Evolutionary conservation across 2,113 vertebrate species (phyloP).

Genomic region (Solea senegalensis): DNA sequence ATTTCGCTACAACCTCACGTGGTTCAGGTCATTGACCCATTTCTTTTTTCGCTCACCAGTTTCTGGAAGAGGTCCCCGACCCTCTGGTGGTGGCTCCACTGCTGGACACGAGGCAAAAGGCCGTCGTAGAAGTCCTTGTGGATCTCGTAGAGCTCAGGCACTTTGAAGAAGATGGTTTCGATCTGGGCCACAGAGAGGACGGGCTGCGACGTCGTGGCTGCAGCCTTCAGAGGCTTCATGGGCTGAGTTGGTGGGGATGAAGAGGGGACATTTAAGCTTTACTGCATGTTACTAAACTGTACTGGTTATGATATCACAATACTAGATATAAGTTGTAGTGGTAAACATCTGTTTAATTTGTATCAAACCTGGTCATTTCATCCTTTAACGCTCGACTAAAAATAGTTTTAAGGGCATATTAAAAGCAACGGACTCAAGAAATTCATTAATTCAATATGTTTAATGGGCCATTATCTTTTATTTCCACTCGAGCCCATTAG

Average conservation of each 20-base stretch:
- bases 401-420: neutral
- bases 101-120: slow-evolving; percentile 92
- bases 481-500: neutral
- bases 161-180: slow-evolving; percentile 99
- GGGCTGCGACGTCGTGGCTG: slow-evolving; percentile 96
- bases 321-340: neutral
- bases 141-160: slow-evolving; percentile 98
- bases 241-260: slow-evolving; percentile 78
- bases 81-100: slow-evolving; percentile 95
- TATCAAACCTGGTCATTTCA: neutral
- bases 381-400: neutral
- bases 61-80: slow-evolving; percentile 99
- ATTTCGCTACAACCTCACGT: no score
- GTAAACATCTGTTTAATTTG: neutral
- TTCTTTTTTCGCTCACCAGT: slow-evolving; percentile 82
- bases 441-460: neutral
- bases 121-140: slow-evolving; percentile 98
- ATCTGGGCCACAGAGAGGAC: slow-evolving; percentile 94
- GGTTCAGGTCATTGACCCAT: neutral
- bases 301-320: neutral
- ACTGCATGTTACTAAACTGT: no score
- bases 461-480: neutral
- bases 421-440: neutral
- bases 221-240: slow-evolving; percentile 97
- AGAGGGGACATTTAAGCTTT: no score